Evolutionary conservation across 2,797 vertebrate genomes (phyloP), one percentile per base, ranked within the genome.

Genomic region (Eurystomus glaucurus): DNA sequence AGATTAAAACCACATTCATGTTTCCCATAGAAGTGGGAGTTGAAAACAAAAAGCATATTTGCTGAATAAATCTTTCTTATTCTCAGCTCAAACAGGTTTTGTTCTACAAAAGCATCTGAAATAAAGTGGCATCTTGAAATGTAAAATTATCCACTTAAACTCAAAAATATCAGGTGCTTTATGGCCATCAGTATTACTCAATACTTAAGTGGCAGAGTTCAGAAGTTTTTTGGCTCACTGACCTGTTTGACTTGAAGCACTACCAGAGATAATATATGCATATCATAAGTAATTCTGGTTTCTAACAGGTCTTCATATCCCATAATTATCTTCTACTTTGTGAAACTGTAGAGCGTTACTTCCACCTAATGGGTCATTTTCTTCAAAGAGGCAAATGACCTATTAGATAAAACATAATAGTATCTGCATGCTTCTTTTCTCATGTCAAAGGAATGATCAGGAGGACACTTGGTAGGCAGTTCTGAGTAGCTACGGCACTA

Each of bases 381-480:
- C 66, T 65, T 88, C 75, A 80, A 94, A 69, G 54, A 87, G 15
- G 62, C 23, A 91, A 85, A 85, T 35, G 26, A 79, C 14, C 39
- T 62, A 21, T 35, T 29, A 65, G 31, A 39, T 19, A 62, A 86
- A 70, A 87, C 66, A 35, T 14, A 85, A 61, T 55, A 54, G 16
- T 28, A 72, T 46, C n/a, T 72, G 15, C 12, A 26, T 62, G 25
- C 22, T 82, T 60, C 35, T 52, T 89, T 60, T 92, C 58, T 71
- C 26, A 13, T 12, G n/a, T 31, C 43, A 80, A 51, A 83, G 35
- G 31, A 69, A 66, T 0, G 0, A 69, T 9, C 21, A 37, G 60
- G 6, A 81, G 6, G 31, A 65, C 22, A 43, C 29, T 35, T 14
- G 46, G 33, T 5, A 46, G 61, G 61, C 12, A 52, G 54, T 17